Percentiles rank a stretch among this genome's conserved stretches.
Conservation (phyloP, 1,140 invertebrate species). For the Xylocopa sonorina region DNA sequence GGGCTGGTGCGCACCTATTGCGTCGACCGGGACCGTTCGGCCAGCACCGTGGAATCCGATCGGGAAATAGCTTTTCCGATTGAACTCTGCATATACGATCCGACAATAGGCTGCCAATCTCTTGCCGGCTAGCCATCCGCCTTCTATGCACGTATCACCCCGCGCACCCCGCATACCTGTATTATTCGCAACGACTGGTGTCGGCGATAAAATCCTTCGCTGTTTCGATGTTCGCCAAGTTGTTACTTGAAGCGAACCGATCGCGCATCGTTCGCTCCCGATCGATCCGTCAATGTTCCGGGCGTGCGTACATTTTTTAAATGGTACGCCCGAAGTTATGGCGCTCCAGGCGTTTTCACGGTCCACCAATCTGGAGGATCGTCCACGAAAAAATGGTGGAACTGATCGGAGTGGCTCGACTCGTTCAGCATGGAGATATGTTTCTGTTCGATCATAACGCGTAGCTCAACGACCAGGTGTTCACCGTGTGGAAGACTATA, state of each 20-base stretch:
- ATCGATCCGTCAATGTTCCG: background rate
- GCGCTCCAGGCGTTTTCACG: too few species aligned
- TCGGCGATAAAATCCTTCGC: background rate
- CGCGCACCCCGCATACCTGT: background rate
- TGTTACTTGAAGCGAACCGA: too few species aligned
- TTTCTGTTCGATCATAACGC: background rate
- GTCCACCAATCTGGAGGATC: too few species aligned
- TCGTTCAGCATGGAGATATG: too few species aligned
- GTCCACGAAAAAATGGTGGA: too few species aligned
- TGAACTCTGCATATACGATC: constrained; percentile 50
- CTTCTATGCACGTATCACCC: constrained; percentile 6
- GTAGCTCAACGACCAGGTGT: too few species aligned
- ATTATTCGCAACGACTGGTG: background rate
- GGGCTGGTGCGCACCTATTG: background rate
- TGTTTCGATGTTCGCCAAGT: background rate
- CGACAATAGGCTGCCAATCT: constrained; percentile 58
- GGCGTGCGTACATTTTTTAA: too few species aligned
- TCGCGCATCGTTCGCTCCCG: background rate
- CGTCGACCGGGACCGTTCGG: constrained; percentile 2
- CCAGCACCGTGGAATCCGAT: constrained; percentile 35
- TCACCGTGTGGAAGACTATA: background rate
- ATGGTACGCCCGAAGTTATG: too few species aligned
- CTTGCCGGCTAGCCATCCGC: constrained; percentile 21
- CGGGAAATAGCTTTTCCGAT: constrained; percentile 61
- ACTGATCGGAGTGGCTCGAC: too few species aligned